A percentile compares a stretch with the other conserved stretches of the same genome.
phyloP scores from a whole-genome alignment of 2,113 vertebrate genomes.

The Urocynchramus pylzowi region DNA sequence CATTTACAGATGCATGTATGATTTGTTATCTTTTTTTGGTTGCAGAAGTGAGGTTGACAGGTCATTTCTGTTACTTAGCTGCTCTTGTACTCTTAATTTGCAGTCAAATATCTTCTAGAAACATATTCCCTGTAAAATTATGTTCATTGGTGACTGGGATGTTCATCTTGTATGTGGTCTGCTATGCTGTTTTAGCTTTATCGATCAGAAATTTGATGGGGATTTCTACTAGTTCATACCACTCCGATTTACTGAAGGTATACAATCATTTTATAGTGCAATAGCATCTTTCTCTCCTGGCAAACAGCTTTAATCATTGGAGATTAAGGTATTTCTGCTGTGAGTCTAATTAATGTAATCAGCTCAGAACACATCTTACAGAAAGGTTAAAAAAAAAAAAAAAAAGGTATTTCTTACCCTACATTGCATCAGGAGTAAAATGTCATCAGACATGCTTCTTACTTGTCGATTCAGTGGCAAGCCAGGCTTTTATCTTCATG shows the following conservation, averaged over 20 bases:
- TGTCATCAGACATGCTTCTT: slow-evolving; percentile 81
- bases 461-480: slow-evolving; percentile 66
- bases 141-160: not conserved
- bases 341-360: not conserved
- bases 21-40: not conserved
- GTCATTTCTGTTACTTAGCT: not conserved
- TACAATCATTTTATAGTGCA: not conserved
- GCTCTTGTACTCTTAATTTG: not conserved
- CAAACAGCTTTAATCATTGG: not conserved
- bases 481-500: slow-evolving; percentile 65
- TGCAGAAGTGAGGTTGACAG: not conserved
- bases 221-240: not conserved
- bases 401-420: slow-evolving; percentile 75
- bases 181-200: not conserved
- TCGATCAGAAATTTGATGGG: not conserved
- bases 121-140: not conserved
- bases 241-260: not conserved
- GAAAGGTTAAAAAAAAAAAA: not conserved
- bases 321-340: not conserved
- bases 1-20: not conserved
- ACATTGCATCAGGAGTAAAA: slow-evolving; percentile 77
- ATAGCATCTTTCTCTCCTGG: not conserved
- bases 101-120: not conserved
- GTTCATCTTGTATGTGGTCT: not conserved
- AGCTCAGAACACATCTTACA: not conserved